phyloP scores from a whole-genome alignment of 2,888 invertebrate genomes.

The Ichneumoninae sp. region DNA sequence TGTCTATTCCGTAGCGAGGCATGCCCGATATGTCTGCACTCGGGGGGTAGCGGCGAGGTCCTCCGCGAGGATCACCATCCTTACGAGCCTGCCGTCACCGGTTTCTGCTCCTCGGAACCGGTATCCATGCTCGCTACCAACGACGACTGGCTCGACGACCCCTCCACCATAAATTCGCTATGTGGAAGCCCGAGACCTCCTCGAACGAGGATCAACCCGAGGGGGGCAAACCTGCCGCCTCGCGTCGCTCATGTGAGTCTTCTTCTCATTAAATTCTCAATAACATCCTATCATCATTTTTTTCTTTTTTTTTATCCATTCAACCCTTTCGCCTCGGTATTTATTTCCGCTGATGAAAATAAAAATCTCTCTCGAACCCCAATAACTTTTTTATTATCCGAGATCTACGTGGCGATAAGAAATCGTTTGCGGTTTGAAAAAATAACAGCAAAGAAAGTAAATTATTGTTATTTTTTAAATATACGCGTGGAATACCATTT shows the following conservation, averaged over 20 bases:
- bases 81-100: constrained; percentile 72
- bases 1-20: constrained; percentile 97
- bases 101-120: constrained; percentile 72
- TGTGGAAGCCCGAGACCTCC: constrained; percentile 81
- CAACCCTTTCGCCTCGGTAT: constrained; percentile 5
- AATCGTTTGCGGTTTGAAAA: not conserved
- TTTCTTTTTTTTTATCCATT: constrained; percentile 31
- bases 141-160: constrained; percentile 80
- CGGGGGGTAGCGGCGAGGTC: constrained; percentile 84
- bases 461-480: not conserved
- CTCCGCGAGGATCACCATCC: constrained; percentile 84
- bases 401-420: not conserved
- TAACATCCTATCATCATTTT: not conserved
- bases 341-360: constrained; percentile 19
- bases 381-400: not conserved
- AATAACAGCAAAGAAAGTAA: not conserved
- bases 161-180: constrained; percentile 80
- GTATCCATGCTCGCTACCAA: constrained; percentile 73
- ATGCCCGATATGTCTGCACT: constrained; percentile 91
- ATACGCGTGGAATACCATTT: too few species aligned
- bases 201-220: constrained; percentile 75
- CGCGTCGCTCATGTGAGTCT: constrained; percentile 84
- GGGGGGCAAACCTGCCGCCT: constrained; percentile 71
- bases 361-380: not conserved
- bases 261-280: constrained; percentile 23